Conservation (phyloP, 2,113 vertebrate genomes). For the Noturus placidus region DNA sequence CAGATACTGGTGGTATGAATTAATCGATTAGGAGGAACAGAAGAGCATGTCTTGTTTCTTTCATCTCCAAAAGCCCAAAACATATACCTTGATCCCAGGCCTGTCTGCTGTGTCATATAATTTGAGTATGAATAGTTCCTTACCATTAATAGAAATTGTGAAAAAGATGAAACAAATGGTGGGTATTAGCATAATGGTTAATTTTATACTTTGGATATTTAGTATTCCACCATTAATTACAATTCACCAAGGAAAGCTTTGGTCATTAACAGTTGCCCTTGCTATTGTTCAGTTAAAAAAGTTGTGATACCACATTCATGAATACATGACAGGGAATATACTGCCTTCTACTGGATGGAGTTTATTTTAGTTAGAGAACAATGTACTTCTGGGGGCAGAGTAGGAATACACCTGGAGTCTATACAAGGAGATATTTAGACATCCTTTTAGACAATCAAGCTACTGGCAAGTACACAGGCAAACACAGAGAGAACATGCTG, state of each 20-base stretch:
- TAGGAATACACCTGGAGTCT: background rate
- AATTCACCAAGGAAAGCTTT: background rate
- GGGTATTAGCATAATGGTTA: background rate
- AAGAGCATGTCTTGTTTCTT: constrained; percentile 2
- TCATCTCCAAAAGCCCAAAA: constrained; percentile 25
- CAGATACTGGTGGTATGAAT: constrained; percentile 36
- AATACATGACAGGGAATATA: background rate
- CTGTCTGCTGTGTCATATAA: constrained; percentile 20
- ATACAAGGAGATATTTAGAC: background rate
- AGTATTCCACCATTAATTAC: background rate
- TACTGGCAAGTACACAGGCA: background rate
- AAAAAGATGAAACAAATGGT: background rate
- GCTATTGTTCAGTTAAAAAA: background rate
- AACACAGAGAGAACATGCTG: background rate
- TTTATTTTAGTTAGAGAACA: background rate
- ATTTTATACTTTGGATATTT: background rate
- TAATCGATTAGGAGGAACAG: constrained; percentile 16
- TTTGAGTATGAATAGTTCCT: background rate
- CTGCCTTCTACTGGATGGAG: constrained; percentile 51
- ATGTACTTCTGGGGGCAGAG: background rate
- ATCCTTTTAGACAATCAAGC: background rate
- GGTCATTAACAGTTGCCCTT: background rate
- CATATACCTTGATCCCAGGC: background rate
- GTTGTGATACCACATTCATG: background rate
- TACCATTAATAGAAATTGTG: background rate